Evolutionary conservation across 2,113 vertebrate species (phyloP).

Genomic region (Cynoglossus semilaevis): DNA sequence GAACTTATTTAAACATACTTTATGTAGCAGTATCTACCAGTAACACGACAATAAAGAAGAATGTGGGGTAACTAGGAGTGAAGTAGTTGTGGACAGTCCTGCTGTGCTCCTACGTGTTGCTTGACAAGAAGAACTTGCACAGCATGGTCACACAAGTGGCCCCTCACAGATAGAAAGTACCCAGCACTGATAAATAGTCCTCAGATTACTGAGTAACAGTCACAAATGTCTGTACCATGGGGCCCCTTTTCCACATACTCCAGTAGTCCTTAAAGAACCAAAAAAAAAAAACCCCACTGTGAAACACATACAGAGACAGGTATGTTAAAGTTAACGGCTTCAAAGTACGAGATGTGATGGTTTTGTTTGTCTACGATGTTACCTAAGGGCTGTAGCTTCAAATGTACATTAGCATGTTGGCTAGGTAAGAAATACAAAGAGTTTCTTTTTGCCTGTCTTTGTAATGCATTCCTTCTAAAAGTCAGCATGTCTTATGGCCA

Average conservation of each 20-base stretch:
- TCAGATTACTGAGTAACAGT: constrained; percentile 18
- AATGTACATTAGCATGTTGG: too few relatives aligned
- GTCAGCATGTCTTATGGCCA: too few relatives aligned
- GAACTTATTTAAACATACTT: background rate
- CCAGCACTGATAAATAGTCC: constrained; percentile 3
- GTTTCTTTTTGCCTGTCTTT: too few relatives aligned
- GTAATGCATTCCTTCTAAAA: too few relatives aligned
- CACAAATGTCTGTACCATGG: background rate
- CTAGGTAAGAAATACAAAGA: too few relatives aligned
- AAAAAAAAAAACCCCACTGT: background rate
- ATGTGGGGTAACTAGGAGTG: constrained; percentile 4
- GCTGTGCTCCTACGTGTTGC: background rate
- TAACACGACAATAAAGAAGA: background rate
- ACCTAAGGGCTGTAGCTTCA: too few relatives aligned
- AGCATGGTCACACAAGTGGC: background rate
- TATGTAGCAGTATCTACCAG: background rate
- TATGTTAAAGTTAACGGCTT: background rate
- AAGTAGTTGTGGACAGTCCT: background rate
- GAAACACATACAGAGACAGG: background rate
- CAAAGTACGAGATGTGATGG: background rate
- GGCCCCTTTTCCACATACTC: background rate
- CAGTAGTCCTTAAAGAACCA: background rate
- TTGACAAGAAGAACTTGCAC: background rate
- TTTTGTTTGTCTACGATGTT: background rate
- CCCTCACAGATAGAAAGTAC: background rate